A percentile compares a stretch with the other conserved stretches of the same genome.
Conservation (phyloP, 2,797 vertebrate genomes). For the Hippoglossus hippoglossus region DNA sequence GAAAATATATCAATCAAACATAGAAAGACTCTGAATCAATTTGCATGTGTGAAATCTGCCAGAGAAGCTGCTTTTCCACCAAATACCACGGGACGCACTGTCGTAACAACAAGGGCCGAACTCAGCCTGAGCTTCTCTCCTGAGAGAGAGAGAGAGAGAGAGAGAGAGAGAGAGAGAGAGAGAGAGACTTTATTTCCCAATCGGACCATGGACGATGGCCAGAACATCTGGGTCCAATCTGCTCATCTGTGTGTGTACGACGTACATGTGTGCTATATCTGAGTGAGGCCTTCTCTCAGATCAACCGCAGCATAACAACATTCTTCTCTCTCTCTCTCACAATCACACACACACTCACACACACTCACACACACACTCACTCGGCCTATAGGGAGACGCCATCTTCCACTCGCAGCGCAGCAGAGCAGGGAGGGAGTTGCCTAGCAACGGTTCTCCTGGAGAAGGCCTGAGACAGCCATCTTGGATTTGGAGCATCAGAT, state of each 20-base stretch:
- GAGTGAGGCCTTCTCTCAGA: slow-evolving; percentile 56
- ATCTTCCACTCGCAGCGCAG: slow-evolving; percentile 80
- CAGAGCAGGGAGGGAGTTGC: slow-evolving; percentile 82
- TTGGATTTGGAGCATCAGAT: slow-evolving; percentile 82
- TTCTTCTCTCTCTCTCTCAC: slow-evolving; percentile 37
- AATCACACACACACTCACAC: slow-evolving; percentile 14
- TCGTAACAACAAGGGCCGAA: no score
- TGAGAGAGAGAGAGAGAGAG: no score
- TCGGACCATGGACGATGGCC: slow-evolving; percentile 44
- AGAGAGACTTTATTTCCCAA: slow-evolving; percentile 43
- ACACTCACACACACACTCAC: slow-evolving; percentile 23
- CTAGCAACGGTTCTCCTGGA: slow-evolving; percentile 81
- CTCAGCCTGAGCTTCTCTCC: no score
- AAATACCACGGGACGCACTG: no score
- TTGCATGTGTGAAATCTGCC: no score
- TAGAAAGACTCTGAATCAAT: no score
- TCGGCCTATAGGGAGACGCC: slow-evolving; percentile 79
- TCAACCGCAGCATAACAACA: slow-evolving; percentile 64
- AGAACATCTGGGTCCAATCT: slow-evolving; percentile 78
- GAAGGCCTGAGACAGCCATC: slow-evolving; percentile 79
- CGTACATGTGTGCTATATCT: slow-evolving; percentile 17
- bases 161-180: no score
- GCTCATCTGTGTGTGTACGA: slow-evolving; percentile 47
- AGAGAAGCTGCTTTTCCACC: no score
- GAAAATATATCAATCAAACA: no score